Base-by-base conservation (phyloP, 2,888 invertebrate species). In the Andrena camellia region DNA sequence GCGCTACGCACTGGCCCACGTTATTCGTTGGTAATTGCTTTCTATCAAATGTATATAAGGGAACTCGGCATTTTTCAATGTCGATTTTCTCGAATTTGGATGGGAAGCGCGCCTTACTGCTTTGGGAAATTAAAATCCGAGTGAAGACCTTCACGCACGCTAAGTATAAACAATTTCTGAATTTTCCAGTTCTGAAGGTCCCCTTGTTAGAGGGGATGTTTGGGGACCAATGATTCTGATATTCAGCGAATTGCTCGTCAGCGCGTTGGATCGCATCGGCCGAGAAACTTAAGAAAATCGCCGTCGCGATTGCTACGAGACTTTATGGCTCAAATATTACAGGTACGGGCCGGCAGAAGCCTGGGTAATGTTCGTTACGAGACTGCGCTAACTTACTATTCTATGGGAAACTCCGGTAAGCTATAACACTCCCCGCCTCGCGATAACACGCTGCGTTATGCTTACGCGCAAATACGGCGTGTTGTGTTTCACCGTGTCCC, bases 381-480 rank as follows among this genome's bases (percentile, higher is more conserved):
- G 78, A 64, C 69, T 64, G 20, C 35, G 69, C 62, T 69, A 82
- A 84, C 71, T 88, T 87, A 81, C 69, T 78, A 78, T 71, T 78
- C 63, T 76, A 84, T 74, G 69, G 79, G 70, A 82, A 86, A 87
- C 84, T 84, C 78, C 68, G 78, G 60, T 71, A 79, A 74, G 78
- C 71, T 59, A 42, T 83, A 85, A 79, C 80, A 74, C 71, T 76
- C 31, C 57, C 74, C 62, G 33, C 33, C 57, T 17, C 10, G 63
- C 73, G 48, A 48, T 74, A 54, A 60, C 54, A 23, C 69, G 54
- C n/a, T 52, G 62, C 59, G 63, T 81, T 81, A 63, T 29, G 63
- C 29, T 17, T 50, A 79, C 54, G 66, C 71, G 67, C 48, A 48
- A 63, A 48, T 48, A 60, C 48, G 20, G 10, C 23, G 78, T 59